These are phyloP conservation scores for Drosophila nigricruria DNA, from an alignment of 2,888 invertebrate genomes.

Conservation along the genomic window DNA sequence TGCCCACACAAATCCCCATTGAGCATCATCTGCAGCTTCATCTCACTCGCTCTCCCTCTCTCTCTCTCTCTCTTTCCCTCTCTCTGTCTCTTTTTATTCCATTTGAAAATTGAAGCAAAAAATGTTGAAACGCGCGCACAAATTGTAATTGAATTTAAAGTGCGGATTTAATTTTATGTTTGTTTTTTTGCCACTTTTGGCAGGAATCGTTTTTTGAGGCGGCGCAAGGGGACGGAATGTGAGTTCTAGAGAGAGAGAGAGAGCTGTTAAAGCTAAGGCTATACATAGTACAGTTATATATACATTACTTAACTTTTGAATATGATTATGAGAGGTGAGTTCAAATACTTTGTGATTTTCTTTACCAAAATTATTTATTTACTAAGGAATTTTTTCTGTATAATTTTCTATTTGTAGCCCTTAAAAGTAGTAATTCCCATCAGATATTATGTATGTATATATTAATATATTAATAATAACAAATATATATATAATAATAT, in stretches of 20 bases:
- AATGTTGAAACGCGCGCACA: constrained; percentile 23
- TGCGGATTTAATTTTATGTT: constrained; percentile 63
- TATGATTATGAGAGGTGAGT: background rate
- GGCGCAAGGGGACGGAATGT: background rate
- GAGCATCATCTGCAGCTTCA: constrained; percentile 64
- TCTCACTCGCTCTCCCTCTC: background rate
- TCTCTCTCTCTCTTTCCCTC: background rate
- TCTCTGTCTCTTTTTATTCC: constrained; percentile 1
- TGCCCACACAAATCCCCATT: constrained; percentile 33
- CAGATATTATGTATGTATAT: too few species aligned
- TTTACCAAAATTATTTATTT: too few species aligned
- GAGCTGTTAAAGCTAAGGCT: background rate
- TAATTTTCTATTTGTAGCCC: too few species aligned
- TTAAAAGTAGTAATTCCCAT: too few species aligned
- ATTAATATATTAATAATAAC: too few species aligned
- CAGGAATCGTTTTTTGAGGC: background rate
- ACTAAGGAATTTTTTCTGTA: too few species aligned
- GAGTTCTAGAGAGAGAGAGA: background rate
- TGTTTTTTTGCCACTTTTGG: constrained; percentile 25
- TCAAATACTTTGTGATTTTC: too few species aligned
- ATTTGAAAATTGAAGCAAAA: background rate
- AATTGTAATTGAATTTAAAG: constrained; percentile 82
- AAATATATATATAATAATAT: too few species aligned
- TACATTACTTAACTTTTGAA: too few species aligned
- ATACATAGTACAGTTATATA: background rate